A percentile compares a stretch with the other conserved stretches of the same genome.
These are phyloP conservation scores for Gambusia holbrooki DNA, from an alignment of 2,113 vertebrate species.

Conservation along the genomic window DNA sequence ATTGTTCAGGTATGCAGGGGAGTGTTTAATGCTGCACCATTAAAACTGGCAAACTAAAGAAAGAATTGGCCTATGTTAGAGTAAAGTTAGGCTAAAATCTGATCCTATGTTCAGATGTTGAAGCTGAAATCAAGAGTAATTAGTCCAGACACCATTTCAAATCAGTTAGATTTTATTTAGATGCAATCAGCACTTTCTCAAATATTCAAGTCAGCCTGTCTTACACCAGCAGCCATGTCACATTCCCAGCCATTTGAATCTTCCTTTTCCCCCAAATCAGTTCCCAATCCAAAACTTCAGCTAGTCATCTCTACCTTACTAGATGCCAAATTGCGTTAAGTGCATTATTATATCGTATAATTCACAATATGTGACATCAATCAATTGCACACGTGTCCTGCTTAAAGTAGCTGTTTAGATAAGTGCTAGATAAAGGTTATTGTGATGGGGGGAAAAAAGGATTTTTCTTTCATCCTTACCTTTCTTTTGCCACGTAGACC, in stretches of 20 bases:
- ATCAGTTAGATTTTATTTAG: too few relatives aligned
- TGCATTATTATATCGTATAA: too few relatives aligned
- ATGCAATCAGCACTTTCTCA: background rate
- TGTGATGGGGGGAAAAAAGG: background rate
- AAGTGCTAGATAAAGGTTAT: slow-evolving; percentile 16
- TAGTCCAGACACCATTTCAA: too few relatives aligned
- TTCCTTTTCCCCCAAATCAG: too few relatives aligned
- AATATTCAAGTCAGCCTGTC: background rate
- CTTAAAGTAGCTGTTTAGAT: background rate
- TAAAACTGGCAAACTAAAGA: too few relatives aligned
- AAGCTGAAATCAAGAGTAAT: too few relatives aligned
- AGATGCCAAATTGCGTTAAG: background rate
- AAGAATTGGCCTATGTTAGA: too few relatives aligned
- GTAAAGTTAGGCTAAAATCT: too few relatives aligned
- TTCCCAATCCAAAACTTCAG: background rate
- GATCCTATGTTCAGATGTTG: too few relatives aligned
- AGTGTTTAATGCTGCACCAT: too few relatives aligned
- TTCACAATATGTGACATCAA: background rate
- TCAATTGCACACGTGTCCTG: background rate
- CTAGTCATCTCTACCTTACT: background rate
- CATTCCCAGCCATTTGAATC: background rate
- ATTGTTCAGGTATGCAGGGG: background rate
- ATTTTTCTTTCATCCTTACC: background rate
- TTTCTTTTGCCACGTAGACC: background rate
- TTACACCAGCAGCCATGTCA: background rate